Evolutionary conservation across 2,113 vertebrate species (phyloP).

Genomic region (cat (Felis catus)): F.catus_Fca126_mat1.0 CM031420.1:26637501-26638000

Average conservation of each 20-base stretch:
- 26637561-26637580: background rate
- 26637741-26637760: background rate
- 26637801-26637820: background rate
- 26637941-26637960: background rate
- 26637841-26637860: background rate
- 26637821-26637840: background rate
- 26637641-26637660: background rate
- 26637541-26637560: background rate
- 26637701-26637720: background rate
- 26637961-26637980: background rate
- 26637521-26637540: background rate
- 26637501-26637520: background rate
- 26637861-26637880: background rate
- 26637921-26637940: background rate
- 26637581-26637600: background rate
- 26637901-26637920: background rate
- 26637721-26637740: background rate
- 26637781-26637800: background rate
- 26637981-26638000: background rate
- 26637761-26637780: background rate
- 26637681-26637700: background rate
- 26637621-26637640: background rate
- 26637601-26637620: background rate
- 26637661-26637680: background rate
- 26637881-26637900: background rate